These are phyloP conservation scores for Indicator maculatus DNA, from an alignment of 2,113 vertebrate genomes.

Conservation along the genomic window DNA sequence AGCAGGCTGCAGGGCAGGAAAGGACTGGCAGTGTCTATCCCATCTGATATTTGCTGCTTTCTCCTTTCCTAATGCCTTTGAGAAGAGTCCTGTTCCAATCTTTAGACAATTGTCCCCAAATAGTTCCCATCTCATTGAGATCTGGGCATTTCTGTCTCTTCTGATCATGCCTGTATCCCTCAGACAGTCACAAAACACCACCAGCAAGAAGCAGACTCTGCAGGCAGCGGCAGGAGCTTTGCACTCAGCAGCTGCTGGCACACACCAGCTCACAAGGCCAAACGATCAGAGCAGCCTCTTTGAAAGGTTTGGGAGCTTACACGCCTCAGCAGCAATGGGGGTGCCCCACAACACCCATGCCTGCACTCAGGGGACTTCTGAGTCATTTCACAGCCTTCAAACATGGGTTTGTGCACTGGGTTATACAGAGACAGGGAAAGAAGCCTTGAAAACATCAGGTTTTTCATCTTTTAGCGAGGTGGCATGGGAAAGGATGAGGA, in stretches of 20 bases:
- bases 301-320: not conserved
- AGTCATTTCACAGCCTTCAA: conserved; percentile 22
- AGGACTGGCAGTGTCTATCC: not conserved
- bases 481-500: conserved; percentile 3
- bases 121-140: not conserved
- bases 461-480: conserved; percentile 26
- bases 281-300: not conserved
- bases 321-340: not conserved
- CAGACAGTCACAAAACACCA: not conserved
- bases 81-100: not conserved
- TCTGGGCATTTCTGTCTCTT: not conserved
- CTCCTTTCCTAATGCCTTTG: not conserved
- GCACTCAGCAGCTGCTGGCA: not conserved
- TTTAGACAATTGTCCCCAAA: not conserved
- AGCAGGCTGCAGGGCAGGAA: not conserved
- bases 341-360: not conserved
- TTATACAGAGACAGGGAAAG: conserved; percentile 13
- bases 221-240: not conserved
- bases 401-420: not conserved
- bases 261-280: not conserved
- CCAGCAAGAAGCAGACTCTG: not conserved
- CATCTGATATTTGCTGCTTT: not conserved
- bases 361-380: not conserved
- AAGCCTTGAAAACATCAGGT: not conserved
- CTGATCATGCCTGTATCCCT: not conserved